phyloP scores from a whole-genome alignment of 2,797 vertebrate genomes.

The Merluccius polli region DNA sequence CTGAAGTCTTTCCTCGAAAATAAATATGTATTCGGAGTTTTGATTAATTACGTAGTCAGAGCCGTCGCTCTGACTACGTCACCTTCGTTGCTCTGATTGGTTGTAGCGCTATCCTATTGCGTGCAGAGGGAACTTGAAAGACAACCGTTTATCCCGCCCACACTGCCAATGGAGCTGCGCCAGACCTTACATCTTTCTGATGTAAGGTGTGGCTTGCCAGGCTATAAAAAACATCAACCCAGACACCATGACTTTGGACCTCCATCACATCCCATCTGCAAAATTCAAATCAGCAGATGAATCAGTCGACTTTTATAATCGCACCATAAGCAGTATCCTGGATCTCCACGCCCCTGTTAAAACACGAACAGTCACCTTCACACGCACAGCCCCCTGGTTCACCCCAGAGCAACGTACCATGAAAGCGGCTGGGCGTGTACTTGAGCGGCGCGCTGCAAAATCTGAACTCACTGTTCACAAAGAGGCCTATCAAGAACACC shows the following conservation, averaged over 20 bases:
- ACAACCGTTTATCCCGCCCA: too few species aligned
- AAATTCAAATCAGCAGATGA: background rate
- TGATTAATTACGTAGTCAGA: too few species aligned
- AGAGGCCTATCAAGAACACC: conserved; percentile 7
- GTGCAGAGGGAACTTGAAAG: too few species aligned
- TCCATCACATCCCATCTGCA: background rate
- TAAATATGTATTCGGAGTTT: too few species aligned
- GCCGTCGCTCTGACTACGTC: too few species aligned
- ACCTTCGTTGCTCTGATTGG: too few species aligned
- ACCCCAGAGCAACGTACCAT: background rate
- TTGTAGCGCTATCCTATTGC: too few species aligned
- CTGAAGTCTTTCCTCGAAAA: too few species aligned
- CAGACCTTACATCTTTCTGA: too few species aligned
- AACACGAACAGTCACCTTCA: conserved; percentile 8
- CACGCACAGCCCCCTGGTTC: too few species aligned
- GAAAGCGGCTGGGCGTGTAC: conserved; percentile 2
- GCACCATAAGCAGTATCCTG: conserved; percentile 1
- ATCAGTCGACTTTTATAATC: background rate
- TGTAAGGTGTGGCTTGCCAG: too few species aligned
- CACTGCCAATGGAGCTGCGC: too few species aligned
- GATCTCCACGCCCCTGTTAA: background rate
- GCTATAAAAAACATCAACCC: conserved; percentile 14
- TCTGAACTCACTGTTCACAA: conserved; percentile 18
- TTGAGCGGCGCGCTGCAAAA: conserved; percentile 7
- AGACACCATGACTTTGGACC: background rate